Evolutionary conservation across 2,797 vertebrate genomes (phyloP).

Genomic region (Megaceryle alcyon): DNA sequence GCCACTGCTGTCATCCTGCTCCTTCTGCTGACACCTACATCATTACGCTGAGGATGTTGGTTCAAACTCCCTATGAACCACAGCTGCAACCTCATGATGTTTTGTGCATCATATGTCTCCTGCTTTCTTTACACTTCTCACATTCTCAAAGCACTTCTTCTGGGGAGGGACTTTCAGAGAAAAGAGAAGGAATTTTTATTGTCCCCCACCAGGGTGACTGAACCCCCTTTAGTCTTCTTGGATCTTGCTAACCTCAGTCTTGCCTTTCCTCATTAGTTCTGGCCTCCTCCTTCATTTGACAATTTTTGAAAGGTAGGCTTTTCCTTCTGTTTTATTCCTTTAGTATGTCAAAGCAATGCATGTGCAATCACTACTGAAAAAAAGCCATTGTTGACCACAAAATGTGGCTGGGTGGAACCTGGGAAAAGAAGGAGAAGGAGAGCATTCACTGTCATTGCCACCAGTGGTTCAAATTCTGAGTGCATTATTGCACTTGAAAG

Average conservation of each 20-base stretch:
- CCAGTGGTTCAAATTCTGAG: not conserved
- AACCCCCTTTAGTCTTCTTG: not conserved
- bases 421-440: not conserved
- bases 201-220: not conserved
- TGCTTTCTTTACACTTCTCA: not conserved
- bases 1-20: not conserved
- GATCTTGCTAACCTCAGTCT: not conserved
- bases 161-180: not conserved
- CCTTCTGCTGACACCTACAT: not conserved
- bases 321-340: not conserved
- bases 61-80: not conserved
- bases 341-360: not conserved
- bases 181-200: not conserved
- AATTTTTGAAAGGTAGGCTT: not conserved
- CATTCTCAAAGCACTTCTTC: not conserved
- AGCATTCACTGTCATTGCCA: not conserved
- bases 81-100: not conserved
- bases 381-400: not conserved
- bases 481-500: not conserved
- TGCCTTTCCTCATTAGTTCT: not conserved
- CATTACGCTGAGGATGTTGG: not conserved
- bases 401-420: not conserved
- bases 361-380: not conserved
- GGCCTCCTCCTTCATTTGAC: not conserved
- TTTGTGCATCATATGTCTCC: not conserved